Base-by-base conservation (phyloP, 2,797 vertebrate species). In the Leucoraja ocellata region DNA sequence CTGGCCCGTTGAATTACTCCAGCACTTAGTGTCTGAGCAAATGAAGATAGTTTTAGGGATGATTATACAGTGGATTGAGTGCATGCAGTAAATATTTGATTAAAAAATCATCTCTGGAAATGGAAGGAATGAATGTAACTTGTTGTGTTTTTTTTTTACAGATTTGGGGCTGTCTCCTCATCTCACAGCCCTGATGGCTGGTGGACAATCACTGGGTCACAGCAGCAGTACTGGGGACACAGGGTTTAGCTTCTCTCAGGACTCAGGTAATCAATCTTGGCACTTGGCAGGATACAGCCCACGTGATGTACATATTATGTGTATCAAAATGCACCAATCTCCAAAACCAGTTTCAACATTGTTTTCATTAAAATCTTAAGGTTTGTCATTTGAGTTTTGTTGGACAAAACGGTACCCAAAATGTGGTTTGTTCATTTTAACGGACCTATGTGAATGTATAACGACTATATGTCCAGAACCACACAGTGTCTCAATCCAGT, bases 131-230 rank as follows among this genome's bases (percentile, higher is more conserved):
- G 32, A 91, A 86, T 54, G 18, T 46, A 54, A 74, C 63, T 23
- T 68, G 36, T 68, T 63, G 28, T 63, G 0, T 65, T n/a, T 32
- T 36, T 63, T 78, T 84, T 76, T 25, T n/a, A 86, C 96, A 99
- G 99, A 99, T 95, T 94, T 99, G 95, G 99, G 99, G n/a, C 97
- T 99, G 94, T 99, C 99, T 86, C 99, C 99, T 32, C 99, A 99
- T 95, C 97, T 99, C 94, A 99, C 99, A 4, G 98, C 98, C 58
- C 98, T 99, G 96, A 96, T 99, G 96, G 98, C 96, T 0, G 98
- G 98, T 0, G 98, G 97, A 1, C 97, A 97, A 88, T 96, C 98
- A 10, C 94, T 98, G 95, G 98, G 97, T 61, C 97, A 97, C 9
- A 98, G 97, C 94, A 99, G 98, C 97, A 99, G 99, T 96, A 99